These are phyloP conservation scores for Delphinus delphis DNA, from an alignment of 2,113 vertebrate species.

Conservation along the genomic window DNA sequence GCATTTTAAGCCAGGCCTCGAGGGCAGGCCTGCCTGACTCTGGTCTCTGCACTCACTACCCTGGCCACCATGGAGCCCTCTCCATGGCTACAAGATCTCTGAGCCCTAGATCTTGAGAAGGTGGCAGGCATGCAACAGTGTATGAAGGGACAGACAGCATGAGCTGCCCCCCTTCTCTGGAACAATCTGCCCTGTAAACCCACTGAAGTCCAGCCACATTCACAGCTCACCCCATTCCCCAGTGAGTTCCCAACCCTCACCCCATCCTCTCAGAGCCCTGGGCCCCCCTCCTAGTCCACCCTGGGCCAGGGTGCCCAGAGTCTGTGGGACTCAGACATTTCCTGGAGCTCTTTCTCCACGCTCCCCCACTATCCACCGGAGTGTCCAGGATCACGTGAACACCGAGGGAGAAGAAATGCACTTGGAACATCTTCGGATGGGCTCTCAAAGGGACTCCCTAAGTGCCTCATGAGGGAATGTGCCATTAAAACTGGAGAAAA, in stretches of 20 bases:
- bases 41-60: no score
- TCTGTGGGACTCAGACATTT: neutral
- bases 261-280: no score
- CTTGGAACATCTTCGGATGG: neutral
- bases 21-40: neutral
- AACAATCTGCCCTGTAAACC: neutral
- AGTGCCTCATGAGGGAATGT: neutral
- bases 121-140: neutral
- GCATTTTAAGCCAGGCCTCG: neutral
- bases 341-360: neutral
- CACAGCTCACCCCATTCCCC: no score
- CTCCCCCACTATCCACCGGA: neutral
- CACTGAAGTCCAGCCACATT: neutral
- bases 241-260: neutral
- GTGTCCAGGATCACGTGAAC: accelerated
- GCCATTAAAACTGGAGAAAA: neutral
- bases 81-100: neutral
- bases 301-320: accelerated
- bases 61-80: neutral
- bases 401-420: neutral
- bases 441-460: no score
- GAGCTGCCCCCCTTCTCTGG: neutral
- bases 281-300: accelerated
- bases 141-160: neutral
- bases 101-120: neutral